Base-by-base conservation (phyloP, 2,888 invertebrate species). In the Diaprepes abbreviatus region DNA sequence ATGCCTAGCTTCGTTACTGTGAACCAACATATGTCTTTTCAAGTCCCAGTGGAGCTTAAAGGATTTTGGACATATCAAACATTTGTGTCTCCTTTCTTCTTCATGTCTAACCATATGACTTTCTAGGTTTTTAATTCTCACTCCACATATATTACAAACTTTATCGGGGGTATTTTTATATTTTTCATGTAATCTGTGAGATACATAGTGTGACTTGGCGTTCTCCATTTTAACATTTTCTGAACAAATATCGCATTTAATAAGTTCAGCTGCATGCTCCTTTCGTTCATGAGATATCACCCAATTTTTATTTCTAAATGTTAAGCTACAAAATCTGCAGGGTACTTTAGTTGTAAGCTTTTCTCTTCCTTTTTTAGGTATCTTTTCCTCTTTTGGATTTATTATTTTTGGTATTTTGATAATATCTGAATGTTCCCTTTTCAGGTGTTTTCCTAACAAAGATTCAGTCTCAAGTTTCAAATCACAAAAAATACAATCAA, bases 1-100 rank as follows among this genome's bases (percentile, higher is more conserved):
- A 40, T 86, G 86, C 14, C 33, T 60, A 17, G 60, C 67, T 7
- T 59, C 85, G 16, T 85, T 80, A 24, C 84, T 74, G 67, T 87
- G 87, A 50, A 85, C 84, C 73, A 85, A 85, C 38, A 86, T 76
- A 33, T 85, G 85, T 36, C 85, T 85, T 0, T 83, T 82, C 57
- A 83, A 83, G 58, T 84, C 54, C 40, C 60, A 58, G 6, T 66
- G 62, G 45, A 64, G 66, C 52, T 74, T 70, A 59, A 75, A 75
- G 2, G 43, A 57, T 40, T 70, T 72, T 19, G 62, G 16, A 43
- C 76, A 76, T 7, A 54, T 21, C 5, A n/a, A 45, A 40, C 76
- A 76, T n/a, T 48, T 86, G 1, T 86, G 84, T 54, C 10, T 33
- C 24, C 60, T 50, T 5, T 36, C 12, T 2, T 60, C 62, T 14